These are phyloP conservation scores for Dorcus parallelipipedus DNA, from an alignment of 2,888 invertebrate species.

Conservation along the genomic window DNA sequence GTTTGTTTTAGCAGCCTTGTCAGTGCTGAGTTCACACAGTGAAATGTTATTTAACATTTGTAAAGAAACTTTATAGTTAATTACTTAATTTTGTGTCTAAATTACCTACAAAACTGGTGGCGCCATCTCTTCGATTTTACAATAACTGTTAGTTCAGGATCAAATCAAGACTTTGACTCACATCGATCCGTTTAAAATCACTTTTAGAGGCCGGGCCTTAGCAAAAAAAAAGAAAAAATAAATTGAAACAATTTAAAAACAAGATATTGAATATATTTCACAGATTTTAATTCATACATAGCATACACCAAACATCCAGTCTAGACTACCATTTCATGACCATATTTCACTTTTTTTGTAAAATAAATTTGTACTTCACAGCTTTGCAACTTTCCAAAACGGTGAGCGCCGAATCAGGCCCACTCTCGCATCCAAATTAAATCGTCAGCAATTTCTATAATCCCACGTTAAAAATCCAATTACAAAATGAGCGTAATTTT, in stretches of 20 bases:
- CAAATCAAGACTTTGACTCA: too few relatives aligned
- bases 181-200: too few relatives aligned
- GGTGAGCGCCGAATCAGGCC: background rate
- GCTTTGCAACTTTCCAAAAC: slow-evolving; percentile 18
- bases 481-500: slow-evolving; percentile 18
- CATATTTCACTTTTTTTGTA: slow-evolving; percentile 32
- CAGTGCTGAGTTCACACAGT: too few relatives aligned
- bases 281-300: slow-evolving; percentile 39
- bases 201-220: too few relatives aligned
- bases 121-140: too few relatives aligned
- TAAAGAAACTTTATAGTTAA: too few relatives aligned
- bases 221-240: too few relatives aligned
- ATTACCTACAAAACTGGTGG: too few relatives aligned
- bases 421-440: slow-evolving; percentile 4
- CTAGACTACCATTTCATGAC: slow-evolving; percentile 38
- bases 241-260: slow-evolving; percentile 15
- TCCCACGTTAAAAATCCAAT: slow-evolving; percentile 12
- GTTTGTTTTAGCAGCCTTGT: too few relatives aligned
- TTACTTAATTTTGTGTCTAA: too few relatives aligned
- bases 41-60: too few relatives aligned
- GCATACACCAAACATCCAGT: slow-evolving; percentile 48
- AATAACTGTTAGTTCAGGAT: too few relatives aligned
- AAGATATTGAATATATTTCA: slow-evolving; percentile 21
- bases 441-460: slow-evolving; percentile 3
- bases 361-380: slow-evolving; percentile 40